Evolutionary conservation across 2,888 invertebrate genomes (phyloP), one percentile per base, ranked within the genome.

Genomic region (Toxonevra muliebris): DNA sequence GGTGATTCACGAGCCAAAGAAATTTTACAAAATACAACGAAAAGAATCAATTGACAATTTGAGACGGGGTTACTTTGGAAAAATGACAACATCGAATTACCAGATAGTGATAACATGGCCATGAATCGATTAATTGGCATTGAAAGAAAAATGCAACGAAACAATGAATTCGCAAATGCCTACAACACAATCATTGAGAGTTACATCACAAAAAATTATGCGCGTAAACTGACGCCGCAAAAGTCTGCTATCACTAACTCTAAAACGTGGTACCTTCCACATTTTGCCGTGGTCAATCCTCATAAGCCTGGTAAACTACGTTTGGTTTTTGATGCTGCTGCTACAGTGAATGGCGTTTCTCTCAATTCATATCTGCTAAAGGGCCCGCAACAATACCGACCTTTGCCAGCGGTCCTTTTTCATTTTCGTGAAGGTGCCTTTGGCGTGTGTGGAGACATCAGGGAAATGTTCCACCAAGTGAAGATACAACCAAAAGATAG

Each of bases 401-500:
- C 65, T 12, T 20, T 65, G 52, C 59, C 50, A 13, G 30, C 65
- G 12, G 48, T 64, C 8, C 41, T 64, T 10, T 64, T 64, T n/a
- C 55, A 64, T 10, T 57, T 64, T 13, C 42, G 52, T 42, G 65
- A 52, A 52, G 59, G 20, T 19, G n/a, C 53, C 11, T 52, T 59
- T 7, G 59, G 42, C 4, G 53, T 65, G 12, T 65, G 65, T 17
- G 65, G 41, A 3, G 53, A 65, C 43, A 52, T 65, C 1, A 50
- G 52, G 13, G 61, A 69, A 57, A 63, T 69, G 60, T 66, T 66
- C 41, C 64, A 69, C 42, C 62, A 70, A 63, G 45, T 19, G 67
- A 67, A 54, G 75, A 76, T 42, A 53, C 76, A 69, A 13, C 50
- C 69, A 1, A 71, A 76, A 59, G 80, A 81, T 63, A 76, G 78